Base-by-base conservation (phyloP, 2,797 vertebrate genomes). In the Iguana delicatissima region DNA sequence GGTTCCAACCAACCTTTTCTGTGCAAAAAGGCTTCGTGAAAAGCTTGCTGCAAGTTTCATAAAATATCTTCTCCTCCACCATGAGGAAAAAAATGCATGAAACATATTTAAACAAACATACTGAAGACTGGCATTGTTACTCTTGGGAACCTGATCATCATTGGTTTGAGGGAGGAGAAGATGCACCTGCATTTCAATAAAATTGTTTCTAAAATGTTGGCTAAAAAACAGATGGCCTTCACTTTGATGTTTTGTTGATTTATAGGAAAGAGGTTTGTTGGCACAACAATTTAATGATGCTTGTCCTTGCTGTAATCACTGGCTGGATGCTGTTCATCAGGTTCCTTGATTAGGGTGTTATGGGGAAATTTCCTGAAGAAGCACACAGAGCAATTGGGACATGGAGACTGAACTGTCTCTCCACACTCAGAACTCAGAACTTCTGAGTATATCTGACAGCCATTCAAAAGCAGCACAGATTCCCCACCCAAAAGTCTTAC, bases 161-260 rank as follows among this genome's bases (percentile, higher is more conserved):
- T 92, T 26, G 14, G 20, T 35, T 29, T 16, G 7, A 35, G 7
- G 32, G 69, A 22, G 2, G 91, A 90, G 93, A 93, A 93, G 67
- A 73, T 90, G 89, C 84, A 86, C 86, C 38, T 76, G 77, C 84
- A 91, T 81, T 92, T 91, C 85, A 94, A 84, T 24, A 77, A 85
- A 89, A 93, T 90, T 93, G 94, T 79, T 94, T 94, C 89, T 72
- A 93, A 94, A 91, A 92, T 95, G 90, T 86, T 85, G 18, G 87
- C 42, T 93, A 91, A 92, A 89, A 64, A 90, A 46, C 89, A 93
- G 94, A 83, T 38, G 83, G 35, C 72, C 14, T 89, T 91, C 81
- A 81, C 89, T 93, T 92, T 77, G 35, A 46, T 94, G 94, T 93
- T 94, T 91, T 89, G 94, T 93, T 90, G 93, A 32, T 52, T 46